These are phyloP conservation scores for Aphyosemion australe DNA, from an alignment of 2,113 vertebrate genomes.

Conservation along the genomic window DNA sequence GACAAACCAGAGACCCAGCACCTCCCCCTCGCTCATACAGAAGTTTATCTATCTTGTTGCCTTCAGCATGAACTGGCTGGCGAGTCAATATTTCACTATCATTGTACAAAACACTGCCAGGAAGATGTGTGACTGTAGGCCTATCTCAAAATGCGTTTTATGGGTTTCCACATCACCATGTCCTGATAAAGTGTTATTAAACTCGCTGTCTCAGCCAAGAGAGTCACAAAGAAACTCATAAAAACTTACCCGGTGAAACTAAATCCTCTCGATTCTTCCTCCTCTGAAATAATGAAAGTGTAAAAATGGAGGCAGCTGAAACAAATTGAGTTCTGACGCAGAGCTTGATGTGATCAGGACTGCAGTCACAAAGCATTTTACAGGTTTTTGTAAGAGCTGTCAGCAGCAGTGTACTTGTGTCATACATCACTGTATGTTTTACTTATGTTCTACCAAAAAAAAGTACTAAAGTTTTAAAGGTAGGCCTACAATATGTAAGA, in stretches of 20 bases:
- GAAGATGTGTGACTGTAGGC: conserved; percentile 28
- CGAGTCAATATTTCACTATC: conserved; percentile 34
- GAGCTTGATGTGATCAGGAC: neutral
- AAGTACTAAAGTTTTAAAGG: too few species aligned
- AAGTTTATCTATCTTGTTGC: conserved; percentile 21
- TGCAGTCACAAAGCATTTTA: neutral
- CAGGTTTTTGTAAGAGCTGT: neutral
- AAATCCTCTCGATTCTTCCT: conserved; percentile 18
- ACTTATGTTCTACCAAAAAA: too few species aligned
- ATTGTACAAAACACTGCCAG: conserved; percentile 39
- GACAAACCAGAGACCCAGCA: neutral
- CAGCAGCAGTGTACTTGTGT: neutral
- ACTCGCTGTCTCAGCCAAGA: conserved; percentile 24
- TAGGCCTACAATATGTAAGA: too few species aligned
- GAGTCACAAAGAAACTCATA: conserved; percentile 23
- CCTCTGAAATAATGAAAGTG: conserved; percentile 24
- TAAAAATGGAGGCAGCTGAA: conserved; percentile 7
- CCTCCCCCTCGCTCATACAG: conserved; percentile 4
- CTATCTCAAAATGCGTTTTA: conserved; percentile 37
- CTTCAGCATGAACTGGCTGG: conserved; percentile 2
- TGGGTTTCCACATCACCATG: conserved; percentile 47
- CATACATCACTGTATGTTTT: neutral
- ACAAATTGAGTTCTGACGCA: neutral
- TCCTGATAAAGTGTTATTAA: conserved; percentile 63
- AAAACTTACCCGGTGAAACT: conserved; percentile 31